Evolutionary conservation across 1,140 invertebrate genomes (phyloP).

Genomic region (Drosophila orena): DNA sequence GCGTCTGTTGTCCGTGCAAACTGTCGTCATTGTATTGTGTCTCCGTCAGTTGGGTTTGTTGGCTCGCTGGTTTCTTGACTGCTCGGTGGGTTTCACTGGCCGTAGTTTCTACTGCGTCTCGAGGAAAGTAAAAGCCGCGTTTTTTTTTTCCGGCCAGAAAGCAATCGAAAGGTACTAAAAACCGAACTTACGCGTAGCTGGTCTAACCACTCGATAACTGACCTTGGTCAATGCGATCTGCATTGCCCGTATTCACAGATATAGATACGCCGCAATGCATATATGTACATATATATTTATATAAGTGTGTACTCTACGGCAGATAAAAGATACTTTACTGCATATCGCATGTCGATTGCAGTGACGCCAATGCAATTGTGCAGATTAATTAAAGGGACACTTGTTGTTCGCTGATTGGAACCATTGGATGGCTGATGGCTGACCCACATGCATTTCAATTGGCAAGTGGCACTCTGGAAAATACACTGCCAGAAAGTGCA

Average conservation of each 20-base stretch:
- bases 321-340: slow-evolving; percentile 20
- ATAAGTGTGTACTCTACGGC: slow-evolving; percentile 7
- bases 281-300: neutral
- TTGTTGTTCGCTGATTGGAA: slow-evolving; percentile 41
- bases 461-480: slow-evolving; percentile 19
- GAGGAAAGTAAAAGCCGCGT: slow-evolving; percentile 59
- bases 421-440: slow-evolving; percentile 32
- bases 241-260: slow-evolving; percentile 38
- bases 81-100: neutral
- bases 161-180: neutral
- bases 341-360: slow-evolving; percentile 29
- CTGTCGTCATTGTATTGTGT: slow-evolving; percentile 66
- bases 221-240: slow-evolving; percentile 64
- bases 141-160: neutral
- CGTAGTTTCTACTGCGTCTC: slow-evolving; percentile 3
- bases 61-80: slow-evolving; percentile 18
- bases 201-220: slow-evolving; percentile 49
- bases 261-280: neutral
- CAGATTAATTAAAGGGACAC: slow-evolving; percentile 62
- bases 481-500: slow-evolving; percentile 6
- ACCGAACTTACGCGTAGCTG: neutral
- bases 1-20: slow-evolving; percentile 41
- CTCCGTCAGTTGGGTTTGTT: slow-evolving; percentile 27
- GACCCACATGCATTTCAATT: slow-evolving; percentile 66
- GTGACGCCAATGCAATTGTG: slow-evolving; percentile 34